Percentiles rank a stretch among this genome's conserved stretches.
Evolutionary conservation across 2,888 invertebrate species (phyloP).

Genomic region (Candidula unifasciata): DNA sequence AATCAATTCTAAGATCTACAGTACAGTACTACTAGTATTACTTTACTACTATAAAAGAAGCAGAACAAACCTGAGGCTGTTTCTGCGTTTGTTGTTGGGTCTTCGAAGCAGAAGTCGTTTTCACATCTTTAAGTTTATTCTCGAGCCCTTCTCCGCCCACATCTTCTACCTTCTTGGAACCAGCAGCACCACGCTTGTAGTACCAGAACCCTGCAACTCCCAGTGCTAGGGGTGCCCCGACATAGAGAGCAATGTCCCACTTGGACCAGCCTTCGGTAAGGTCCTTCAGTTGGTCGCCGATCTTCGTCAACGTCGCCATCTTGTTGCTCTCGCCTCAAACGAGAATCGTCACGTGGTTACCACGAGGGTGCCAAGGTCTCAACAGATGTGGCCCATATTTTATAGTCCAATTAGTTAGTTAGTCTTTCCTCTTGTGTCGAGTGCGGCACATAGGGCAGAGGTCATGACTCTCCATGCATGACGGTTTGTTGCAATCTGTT

Average conservation of each 20-base stretch:
- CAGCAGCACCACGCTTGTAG: constrained; percentile 77
- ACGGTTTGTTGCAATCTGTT: no score
- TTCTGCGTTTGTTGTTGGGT: neutral
- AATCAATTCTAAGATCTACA: no score
- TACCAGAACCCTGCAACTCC: constrained; percentile 88
- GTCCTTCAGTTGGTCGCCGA: constrained; percentile 51
- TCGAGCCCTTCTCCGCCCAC: neutral
- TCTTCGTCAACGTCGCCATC: constrained; percentile 53
- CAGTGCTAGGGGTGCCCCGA: constrained; percentile 89
- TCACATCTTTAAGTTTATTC: neutral
- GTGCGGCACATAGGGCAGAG: no score
- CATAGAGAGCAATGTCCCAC: constrained; percentile 91
- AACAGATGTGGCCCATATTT: neutral
- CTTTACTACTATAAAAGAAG: neutral
- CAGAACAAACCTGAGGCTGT: constrained; percentile 25
- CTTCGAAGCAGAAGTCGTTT: neutral
- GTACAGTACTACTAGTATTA: no score
- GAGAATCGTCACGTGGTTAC: constrained; percentile 47
- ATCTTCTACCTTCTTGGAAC: neutral
- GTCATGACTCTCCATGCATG: no score
- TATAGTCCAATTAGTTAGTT: neutral
- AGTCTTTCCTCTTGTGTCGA: no score
- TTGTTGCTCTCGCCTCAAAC: constrained; percentile 49
- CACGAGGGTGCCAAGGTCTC: neutral
- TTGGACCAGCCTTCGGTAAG: constrained; percentile 79